These are phyloP conservation scores for Pionites leucogaster DNA, from an alignment of 2,113 vertebrate genomes.

Conservation along the genomic window DNA sequence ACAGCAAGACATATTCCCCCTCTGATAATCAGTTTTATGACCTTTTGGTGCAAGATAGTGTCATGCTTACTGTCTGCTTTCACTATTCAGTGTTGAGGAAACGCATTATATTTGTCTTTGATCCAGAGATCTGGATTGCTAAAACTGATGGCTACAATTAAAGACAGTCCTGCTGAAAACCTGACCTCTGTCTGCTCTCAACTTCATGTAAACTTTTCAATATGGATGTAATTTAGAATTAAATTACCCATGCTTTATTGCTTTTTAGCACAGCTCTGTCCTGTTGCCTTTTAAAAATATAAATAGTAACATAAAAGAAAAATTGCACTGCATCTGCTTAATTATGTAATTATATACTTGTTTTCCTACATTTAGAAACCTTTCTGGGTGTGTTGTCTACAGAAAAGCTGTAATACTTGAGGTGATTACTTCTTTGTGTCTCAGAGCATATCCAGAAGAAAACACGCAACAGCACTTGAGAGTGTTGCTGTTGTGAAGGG, in stretches of 20 bases:
- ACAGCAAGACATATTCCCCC: constrained; percentile 33
- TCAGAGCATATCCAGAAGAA: neutral
- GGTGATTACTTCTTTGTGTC: neutral
- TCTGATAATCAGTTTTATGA: constrained; percentile 67
- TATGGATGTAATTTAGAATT: constrained; percentile 95
- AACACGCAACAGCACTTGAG: neutral
- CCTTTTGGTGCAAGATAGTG: constrained; percentile 72
- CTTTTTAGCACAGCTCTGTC: constrained; percentile 83
- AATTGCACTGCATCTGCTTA: constrained; percentile 76
- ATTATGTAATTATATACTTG: constrained; percentile 78
- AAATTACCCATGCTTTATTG: constrained; percentile 92
- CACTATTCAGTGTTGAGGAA: constrained; percentile 67
- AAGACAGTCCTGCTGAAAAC: constrained; percentile 81
- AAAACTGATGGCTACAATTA: constrained; percentile 83
- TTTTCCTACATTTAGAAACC: constrained; percentile 74
- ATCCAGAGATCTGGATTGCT: constrained; percentile 77
- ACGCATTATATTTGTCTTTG: constrained; percentile 80
- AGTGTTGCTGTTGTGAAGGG: neutral
- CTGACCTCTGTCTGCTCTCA: constrained; percentile 84
- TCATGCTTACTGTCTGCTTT: constrained; percentile 75
- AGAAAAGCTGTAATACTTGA: constrained; percentile 18
- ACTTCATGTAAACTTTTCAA: constrained; percentile 92
- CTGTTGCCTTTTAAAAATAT: constrained; percentile 79
- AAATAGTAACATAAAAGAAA: constrained; percentile 79
- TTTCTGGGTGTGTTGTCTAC: constrained; percentile 58